Conservation (phyloP, 2,888 invertebrate genomes). For the Andrena dorsata region DNA sequence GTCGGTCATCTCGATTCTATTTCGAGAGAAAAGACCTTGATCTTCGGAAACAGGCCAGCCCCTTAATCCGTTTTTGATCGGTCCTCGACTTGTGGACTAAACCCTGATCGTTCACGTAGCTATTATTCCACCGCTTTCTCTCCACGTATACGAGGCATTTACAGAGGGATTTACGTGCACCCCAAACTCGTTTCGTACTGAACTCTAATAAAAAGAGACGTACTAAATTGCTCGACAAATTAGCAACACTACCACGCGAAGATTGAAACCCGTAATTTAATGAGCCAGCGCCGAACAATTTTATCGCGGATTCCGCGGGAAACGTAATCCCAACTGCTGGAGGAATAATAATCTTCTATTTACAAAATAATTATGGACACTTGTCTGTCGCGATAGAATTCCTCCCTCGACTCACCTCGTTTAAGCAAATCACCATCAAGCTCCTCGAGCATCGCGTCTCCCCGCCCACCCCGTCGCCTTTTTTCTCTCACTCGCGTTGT, state of each 20-base stretch:
- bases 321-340: neutral
- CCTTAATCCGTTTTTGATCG: constrained; percentile 21
- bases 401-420: constrained; percentile 6
- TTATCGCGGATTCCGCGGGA: neutral
- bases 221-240: neutral
- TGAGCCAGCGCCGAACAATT: neutral
- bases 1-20: neutral
- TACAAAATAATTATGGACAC: constrained; percentile 8
- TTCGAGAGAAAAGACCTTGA: constrained; percentile 1
- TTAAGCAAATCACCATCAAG: constrained; percentile 31
- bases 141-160: constrained; percentile 38
- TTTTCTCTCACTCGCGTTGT: neutral
- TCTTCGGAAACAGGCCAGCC: constrained; percentile 31
- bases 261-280: neutral
- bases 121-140: constrained; percentile 39
- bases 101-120: constrained; percentile 47
- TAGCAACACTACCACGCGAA: neutral
- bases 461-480: neutral
- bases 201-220: neutral
- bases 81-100: constrained; percentile 16
- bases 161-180: constrained; percentile 21
- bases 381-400: constrained; percentile 1
- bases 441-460: neutral
- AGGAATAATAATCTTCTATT: neutral
- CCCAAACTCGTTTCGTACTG: neutral